phyloP scores from a whole-genome alignment of 2,113 vertebrate species.

The Halichoerus grypus region DNA sequence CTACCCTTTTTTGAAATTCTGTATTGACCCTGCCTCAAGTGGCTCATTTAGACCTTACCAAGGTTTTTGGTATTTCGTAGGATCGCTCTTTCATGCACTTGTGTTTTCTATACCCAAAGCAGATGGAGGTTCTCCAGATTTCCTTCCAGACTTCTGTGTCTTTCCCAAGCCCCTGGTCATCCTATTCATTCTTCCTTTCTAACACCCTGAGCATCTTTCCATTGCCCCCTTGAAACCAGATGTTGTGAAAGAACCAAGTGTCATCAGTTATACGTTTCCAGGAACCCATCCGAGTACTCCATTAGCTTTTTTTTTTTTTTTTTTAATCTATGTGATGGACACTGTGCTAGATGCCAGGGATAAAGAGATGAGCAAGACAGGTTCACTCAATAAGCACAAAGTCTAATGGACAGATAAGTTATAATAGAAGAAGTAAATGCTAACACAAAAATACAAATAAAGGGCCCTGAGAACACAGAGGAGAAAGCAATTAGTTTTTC shows the following conservation, averaged over 20 bases:
- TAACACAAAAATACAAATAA: neutral
- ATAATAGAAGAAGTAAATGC: neutral
- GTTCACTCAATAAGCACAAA: neutral
- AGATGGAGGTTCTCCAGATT: neutral
- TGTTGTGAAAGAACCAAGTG: neutral
- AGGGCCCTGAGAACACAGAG: neutral
- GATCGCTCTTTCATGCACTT: neutral
- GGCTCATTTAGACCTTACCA: neutral
- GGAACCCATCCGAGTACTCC: neutral
- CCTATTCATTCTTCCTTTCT: neutral
- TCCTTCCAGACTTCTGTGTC: neutral
- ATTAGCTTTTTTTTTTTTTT: neutral
- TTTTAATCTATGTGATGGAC: neutral
- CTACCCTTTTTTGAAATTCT: neutral
- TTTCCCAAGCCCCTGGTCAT: neutral
- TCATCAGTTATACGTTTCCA: accelerated
- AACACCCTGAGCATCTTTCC: neutral
- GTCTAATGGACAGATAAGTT: neutral
- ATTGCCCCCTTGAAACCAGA: neutral
- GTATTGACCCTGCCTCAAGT: neutral
- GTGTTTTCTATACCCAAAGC: neutral
- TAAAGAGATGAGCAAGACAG: neutral
- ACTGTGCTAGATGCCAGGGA: neutral
- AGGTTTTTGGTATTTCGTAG: neutral
- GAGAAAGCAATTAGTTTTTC: neutral